Percentiles rank a stretch among this genome's conserved stretches.
phyloP scores from a whole-genome alignment of 2,888 invertebrate species.

The Drosophila kuntzei region DNA sequence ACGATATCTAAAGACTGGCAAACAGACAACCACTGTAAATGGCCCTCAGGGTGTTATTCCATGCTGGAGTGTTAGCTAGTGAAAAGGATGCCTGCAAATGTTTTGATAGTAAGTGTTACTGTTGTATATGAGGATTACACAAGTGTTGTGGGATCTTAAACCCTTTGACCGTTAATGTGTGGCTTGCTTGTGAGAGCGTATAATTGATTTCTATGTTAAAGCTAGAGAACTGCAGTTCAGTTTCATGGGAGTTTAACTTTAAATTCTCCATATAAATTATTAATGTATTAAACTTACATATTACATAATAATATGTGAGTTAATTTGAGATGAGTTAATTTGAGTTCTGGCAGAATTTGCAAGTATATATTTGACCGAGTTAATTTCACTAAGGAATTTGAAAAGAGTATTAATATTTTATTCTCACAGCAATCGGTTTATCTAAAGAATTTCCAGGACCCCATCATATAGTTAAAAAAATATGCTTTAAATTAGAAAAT shows the following conservation, averaged over 20 bases:
- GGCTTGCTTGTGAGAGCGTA: constrained; percentile 10
- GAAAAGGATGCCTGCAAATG: constrained; percentile 58
- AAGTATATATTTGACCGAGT: too few relatives aligned
- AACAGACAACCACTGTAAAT: constrained; percentile 38
- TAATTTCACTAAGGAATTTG: too few relatives aligned
- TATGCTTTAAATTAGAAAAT: too few relatives aligned
- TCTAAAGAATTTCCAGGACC: too few relatives aligned
- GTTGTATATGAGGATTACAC: constrained; percentile 24
- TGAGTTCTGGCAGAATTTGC: too few relatives aligned
- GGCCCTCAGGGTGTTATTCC: constrained; percentile 33
- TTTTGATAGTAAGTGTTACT: constrained; percentile 61
- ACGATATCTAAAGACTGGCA: constrained; percentile 28
- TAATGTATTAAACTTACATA: background rate
- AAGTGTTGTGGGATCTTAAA: background rate
- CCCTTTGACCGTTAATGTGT: constrained; percentile 4
- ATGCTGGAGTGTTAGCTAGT: constrained; percentile 46
- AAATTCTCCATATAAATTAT: background rate
- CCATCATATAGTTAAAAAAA: too few relatives aligned
- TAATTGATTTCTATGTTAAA: constrained; percentile 5
- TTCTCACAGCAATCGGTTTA: too few relatives aligned
- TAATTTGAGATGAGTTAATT: too few relatives aligned
- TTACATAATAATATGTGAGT: background rate
- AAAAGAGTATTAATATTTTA: too few relatives aligned
- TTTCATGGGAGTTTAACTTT: background rate
- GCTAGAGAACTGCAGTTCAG: background rate